Evolutionary conservation across 2,888 invertebrate species (phyloP), one percentile per base, ranked within the genome.

Genomic region (Emesis russula): DNA sequence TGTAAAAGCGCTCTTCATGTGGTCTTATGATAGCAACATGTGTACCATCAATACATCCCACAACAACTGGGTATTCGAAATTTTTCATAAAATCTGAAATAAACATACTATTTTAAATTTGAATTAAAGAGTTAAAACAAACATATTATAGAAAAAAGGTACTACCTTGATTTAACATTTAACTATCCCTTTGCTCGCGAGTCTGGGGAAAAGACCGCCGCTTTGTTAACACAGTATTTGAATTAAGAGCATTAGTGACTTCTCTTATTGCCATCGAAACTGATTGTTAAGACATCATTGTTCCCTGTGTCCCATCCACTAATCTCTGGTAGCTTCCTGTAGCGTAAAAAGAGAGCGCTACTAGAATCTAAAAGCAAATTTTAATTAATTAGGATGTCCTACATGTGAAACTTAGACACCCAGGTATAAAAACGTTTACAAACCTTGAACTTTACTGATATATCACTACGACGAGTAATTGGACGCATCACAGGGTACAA

Each of bases 211-310:
- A 88, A 25, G 73, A 79, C 3, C 82, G 77, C 66, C 74, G 85
- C 58, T 85, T 89, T 11, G 38, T 74, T 36, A 15, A 48, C 1
- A 48, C 4, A 11, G 58, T 11, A 11, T 53, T 73, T 0, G 58
- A 11, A 13, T 91, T 91, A 6, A 87, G 71, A 2, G 88, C 88
- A 33, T 79, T 58, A 2, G 87, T 87, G 1, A 90, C 86, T 1
- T 88, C 86, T 31, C 76, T 74, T 18, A 88, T 79, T n/a, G 83
- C 75, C 9, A 83, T 78, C 25, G 88, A 87, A 0, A 89, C 87
- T 0, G 92, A 90, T n/a, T 84, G 88, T 63, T 92, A 89, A 0
- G 89, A 90, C 78, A 90, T 81, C 5, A 83, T 25, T 2, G 86
- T 87, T 2, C 44, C 87, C 75, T 81, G 73, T 13, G 33, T 86